Conservation (phyloP, 2,888 invertebrate genomes). For the Kuschelorhynchus macadamiae region DNA sequence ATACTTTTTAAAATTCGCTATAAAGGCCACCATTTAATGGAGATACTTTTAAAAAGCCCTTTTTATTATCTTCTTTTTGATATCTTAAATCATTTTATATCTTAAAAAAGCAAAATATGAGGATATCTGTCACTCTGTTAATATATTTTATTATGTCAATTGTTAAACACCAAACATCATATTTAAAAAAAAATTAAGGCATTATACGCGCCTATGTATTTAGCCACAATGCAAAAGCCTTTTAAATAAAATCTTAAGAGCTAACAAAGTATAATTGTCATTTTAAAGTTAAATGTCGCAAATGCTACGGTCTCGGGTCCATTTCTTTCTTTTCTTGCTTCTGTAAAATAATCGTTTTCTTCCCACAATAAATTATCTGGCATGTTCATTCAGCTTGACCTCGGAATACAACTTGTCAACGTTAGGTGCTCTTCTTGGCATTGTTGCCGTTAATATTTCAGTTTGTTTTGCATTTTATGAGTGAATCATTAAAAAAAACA, state of each 20-base stretch:
- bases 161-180: too few relatives aligned
- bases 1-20: too few relatives aligned
- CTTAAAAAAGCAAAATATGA: too few relatives aligned
- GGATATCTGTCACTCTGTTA: too few relatives aligned
- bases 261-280: constrained; percentile 39
- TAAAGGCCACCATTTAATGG: too few relatives aligned
- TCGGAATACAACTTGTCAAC: constrained; percentile 42
- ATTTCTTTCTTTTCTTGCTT: constrained; percentile 44
- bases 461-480: constrained; percentile 2
- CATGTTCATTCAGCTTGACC: constrained; percentile 53
- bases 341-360: constrained; percentile 51
- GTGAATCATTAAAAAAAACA: too few relatives aligned
- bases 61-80: too few relatives aligned
- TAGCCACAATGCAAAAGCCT: constrained; percentile 12
- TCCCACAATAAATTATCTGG: constrained; percentile 54
- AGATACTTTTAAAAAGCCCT: too few relatives aligned
- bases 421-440: constrained; percentile 25
- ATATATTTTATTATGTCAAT: too few relatives aligned
- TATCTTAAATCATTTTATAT: too few relatives aligned
- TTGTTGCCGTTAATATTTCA: constrained; percentile 21
- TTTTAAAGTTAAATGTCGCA: constrained; percentile 43
- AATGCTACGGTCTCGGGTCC: constrained; percentile 40
- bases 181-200: too few relatives aligned
- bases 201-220: constrained; percentile 22
- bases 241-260: constrained; percentile 39